Evolutionary conservation across 1,140 invertebrate genomes (phyloP), one percentile per base, ranked within the genome.

Genomic region (Drosophila bifasciata): DNA sequence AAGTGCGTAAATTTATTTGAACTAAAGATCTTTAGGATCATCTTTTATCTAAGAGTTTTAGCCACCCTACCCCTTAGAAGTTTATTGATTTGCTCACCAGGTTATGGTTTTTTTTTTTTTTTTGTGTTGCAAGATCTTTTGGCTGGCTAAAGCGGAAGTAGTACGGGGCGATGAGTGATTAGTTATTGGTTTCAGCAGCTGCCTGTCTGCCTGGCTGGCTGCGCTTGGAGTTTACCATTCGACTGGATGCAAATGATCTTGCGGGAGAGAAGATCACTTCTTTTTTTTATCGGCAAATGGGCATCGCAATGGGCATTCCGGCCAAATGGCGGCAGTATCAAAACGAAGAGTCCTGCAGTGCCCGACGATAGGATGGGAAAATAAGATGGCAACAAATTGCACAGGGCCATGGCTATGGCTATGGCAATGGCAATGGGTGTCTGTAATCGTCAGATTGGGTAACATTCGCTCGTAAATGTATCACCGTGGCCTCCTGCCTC

Each of bases 371-470:
- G 79, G 70, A 70, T 79, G 75, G 53, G 70, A 79, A 83, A 63
- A 79, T 83, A 71, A 62, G 70, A 79, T 79, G 72, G 57, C 79
- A 83, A 79, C 79, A 84, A 83, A 83, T 83, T 84, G 79, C 70
- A 53, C 51, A 58, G 58, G 78, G 63, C 66, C 15, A 50, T 66
- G 79, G 64, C 52, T 53, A 45, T 36, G 72, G 57, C 68, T 41
- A 59, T 71, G 79, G 70, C 19, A 3, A 45, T 40, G 71, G 57
- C 68, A 36, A 59, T 71, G 79, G 70, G 71, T 79, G 73, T 69
- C 77, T 81, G 72, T 72, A 68, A 80, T 81, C 60, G 79, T 78
- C 75, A 78, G 70, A 79, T 83, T 83, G 79, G 70, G 25, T 70
- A 83, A 84, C 80, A 84, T 79, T 79, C 41, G 64, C 44, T 75